A percentile compares a stretch with the other conserved stretches of the same genome.
Conservation (phyloP, 2,113 vertebrate species). For the Nothocercus julius region DNA sequence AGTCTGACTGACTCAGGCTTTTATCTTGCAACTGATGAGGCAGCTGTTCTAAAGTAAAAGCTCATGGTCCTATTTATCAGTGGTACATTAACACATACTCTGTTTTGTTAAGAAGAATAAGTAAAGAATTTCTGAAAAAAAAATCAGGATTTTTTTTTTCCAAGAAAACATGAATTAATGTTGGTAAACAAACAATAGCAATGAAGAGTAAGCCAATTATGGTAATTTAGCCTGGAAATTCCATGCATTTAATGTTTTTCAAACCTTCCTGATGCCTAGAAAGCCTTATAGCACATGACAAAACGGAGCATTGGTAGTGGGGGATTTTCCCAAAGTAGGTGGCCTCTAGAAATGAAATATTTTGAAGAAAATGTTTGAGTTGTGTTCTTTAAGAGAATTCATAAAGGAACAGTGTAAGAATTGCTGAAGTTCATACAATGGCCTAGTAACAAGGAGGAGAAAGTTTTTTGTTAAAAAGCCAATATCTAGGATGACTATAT, state of each 20-base stretch:
- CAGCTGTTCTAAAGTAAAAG: neutral
- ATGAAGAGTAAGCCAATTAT: neutral
- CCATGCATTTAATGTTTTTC: neutral
- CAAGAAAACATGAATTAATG: neutral
- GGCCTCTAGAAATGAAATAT: neutral
- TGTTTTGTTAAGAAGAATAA: neutral
- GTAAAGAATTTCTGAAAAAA: neutral
- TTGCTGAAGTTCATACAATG: neutral
- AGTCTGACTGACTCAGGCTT: neutral
- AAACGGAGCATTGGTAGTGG: neutral
- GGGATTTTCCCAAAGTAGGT: neutral
- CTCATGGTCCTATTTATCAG: neutral
- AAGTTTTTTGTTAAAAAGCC: neutral
- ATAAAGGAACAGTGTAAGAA: neutral
- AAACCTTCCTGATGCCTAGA: neutral
- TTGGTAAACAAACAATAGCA: neutral
- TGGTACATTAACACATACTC: neutral
- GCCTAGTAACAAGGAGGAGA: neutral
- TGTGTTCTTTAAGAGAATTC: neutral
- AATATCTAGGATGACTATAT: neutral
- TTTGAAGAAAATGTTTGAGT: neutral
- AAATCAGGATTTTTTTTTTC: neutral
- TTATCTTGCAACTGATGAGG: neutral
- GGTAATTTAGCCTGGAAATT: neutral
- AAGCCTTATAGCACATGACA: neutral